Evolutionary conservation across 2,888 invertebrate genomes (phyloP), one percentile per base, ranked within the genome.

Genomic region (Andrena haemorrhoa): DNA sequence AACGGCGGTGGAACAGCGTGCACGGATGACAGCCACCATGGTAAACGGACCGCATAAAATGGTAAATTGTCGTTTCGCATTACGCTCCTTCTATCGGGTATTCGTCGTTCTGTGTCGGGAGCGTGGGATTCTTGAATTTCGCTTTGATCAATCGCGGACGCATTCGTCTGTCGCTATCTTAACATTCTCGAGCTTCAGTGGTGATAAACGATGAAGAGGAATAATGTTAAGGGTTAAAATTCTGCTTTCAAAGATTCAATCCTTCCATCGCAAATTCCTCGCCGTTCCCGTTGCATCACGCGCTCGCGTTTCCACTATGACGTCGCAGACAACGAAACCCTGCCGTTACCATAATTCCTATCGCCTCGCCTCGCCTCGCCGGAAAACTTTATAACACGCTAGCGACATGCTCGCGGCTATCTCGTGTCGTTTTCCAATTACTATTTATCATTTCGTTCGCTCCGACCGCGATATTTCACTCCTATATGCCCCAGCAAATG

Each of bases 31-130:
- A 72, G 73, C 81, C 72, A 72, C 26, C 60, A 81, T 79, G 85
- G 73, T 75, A 58, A 87, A 85, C 78, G 81, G 69, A 16, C 70
- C 65, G 31, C 73, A 71, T 65, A 90, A 87, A 88, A 89, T 89
- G 89, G 89, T 89, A 90, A 86, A 82, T 87, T 66, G 58, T 16
- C 26, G 10, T 23, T 60, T 47, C 1, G 8, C 23, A 51, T 65
- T 58, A n/a, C 56, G 66, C 63, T 53, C 16, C 58, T 33, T 23
- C 10, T 23, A 31, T 33, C 10, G 29, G 12, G n/a, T 20, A 20
- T 41, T 16, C 41, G 61, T 31, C 47, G 33, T 20, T n/a, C 16
- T 16, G 41, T 41, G 20, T 4, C 31, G 53, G 16, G 12, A 3
- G 10, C 16, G 5, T 33, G 33, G 20, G n/a, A n/a, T 35, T 26